These are phyloP conservation scores for Nymphalis c-album DNA, from an alignment of 2,888 invertebrate species.

Conservation along the genomic window DNA sequence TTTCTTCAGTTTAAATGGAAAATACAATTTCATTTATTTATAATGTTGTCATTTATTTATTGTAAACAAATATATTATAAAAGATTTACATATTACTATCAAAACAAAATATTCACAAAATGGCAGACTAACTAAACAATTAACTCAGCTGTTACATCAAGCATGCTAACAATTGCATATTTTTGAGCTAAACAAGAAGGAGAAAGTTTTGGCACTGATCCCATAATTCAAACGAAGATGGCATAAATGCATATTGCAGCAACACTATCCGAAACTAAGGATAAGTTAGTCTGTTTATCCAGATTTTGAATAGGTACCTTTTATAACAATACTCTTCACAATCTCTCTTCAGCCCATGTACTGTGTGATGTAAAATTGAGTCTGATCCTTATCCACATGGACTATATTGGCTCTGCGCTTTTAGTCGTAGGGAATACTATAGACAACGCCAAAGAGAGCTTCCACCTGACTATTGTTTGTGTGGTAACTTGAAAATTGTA, in stretches of 20 bases:
- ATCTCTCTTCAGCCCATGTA: slow-evolving; percentile 76
- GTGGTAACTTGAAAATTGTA: slow-evolving; percentile 77
- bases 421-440: slow-evolving; percentile 29
- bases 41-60: slow-evolving; percentile 82
- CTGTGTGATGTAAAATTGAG: slow-evolving; percentile 74
- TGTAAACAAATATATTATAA: slow-evolving; percentile 83
- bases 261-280: slow-evolving; percentile 66
- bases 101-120: slow-evolving; percentile 82
- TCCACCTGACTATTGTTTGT: slow-evolving; percentile 73
- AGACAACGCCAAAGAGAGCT: slow-evolving; percentile 76
- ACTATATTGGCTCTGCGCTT: slow-evolving; percentile 19
- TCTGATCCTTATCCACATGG: slow-evolving; percentile 37
- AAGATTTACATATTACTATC: slow-evolving; percentile 82
- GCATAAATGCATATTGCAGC: slow-evolving; percentile 80
- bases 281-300: slow-evolving; percentile 77
- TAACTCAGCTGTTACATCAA: slow-evolving; percentile 77
- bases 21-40: slow-evolving; percentile 82
- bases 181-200: slow-evolving; percentile 81
- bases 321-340: slow-evolving; percentile 78
- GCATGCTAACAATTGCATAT: slow-evolving; percentile 81
- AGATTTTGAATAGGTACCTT: slow-evolving; percentile 81
- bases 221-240: slow-evolving; percentile 77
- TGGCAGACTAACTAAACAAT: slow-evolving; percentile 82
- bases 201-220: slow-evolving; percentile 81
- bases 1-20: slow-evolving; percentile 82